Conservation (phyloP, 30 jellyfish, hydroid and myxozoan species). For the Sanderia malayensis region DNA sequence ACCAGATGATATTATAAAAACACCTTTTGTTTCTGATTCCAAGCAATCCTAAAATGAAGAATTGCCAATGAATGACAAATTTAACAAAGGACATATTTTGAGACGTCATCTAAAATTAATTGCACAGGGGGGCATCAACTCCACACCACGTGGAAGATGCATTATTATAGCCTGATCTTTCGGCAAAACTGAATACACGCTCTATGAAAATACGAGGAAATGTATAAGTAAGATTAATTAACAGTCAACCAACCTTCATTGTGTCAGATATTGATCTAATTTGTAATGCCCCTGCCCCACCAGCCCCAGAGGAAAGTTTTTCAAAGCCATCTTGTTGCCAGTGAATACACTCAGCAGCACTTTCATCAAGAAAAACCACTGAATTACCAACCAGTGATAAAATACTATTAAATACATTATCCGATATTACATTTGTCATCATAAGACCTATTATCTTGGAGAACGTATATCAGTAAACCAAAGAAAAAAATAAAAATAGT, state of each 20-base stretch:
- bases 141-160: background rate
- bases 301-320: constrained; percentile 28
- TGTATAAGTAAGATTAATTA: background rate
- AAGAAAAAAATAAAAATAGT: no score
- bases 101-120: background rate
- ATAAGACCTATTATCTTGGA: no score
- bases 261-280: constrained; percentile 57
- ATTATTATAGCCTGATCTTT: no score
- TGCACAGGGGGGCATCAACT: background rate
- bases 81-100: background rate
- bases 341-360: constrained; percentile 75
- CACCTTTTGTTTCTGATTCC: constrained; percentile 86
- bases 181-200: background rate
- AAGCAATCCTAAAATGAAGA: constrained; percentile 66
- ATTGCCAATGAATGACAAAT: no score
- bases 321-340: constrained; percentile 68
- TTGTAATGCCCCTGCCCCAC: constrained; percentile 87
- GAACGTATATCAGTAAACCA: no score
- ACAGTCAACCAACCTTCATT: constrained; percentile 5
- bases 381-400: constrained; percentile 64
- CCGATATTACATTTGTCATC: background rate
- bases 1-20: constrained; percentile 56
- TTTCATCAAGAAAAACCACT: constrained; percentile 78
- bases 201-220: background rate
- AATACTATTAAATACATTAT: constrained; percentile 27